Conservation (phyloP, 2,113 vertebrate genomes). For the Hydrolagus affinis region DNA sequence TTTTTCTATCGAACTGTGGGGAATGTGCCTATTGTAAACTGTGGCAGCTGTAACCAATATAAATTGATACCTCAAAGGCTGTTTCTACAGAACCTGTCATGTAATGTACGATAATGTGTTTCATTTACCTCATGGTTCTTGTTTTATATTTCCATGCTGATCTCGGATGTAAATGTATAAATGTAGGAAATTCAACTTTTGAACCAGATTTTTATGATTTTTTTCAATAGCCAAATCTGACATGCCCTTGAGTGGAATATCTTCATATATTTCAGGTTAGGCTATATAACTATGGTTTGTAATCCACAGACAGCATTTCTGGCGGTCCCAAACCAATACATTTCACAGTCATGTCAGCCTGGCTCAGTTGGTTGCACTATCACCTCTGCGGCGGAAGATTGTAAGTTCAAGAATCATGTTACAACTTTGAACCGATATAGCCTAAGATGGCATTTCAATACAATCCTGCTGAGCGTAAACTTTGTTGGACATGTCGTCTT, state of each 20-base stretch:
- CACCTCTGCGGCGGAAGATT: no score
- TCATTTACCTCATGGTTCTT: background rate
- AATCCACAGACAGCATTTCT: background rate
- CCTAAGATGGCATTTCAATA: no score
- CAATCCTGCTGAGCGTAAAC: no score
- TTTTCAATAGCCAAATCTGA: conserved; percentile 20
- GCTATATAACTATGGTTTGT: background rate
- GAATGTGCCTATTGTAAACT: conserved; percentile 29
- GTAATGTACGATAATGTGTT: conserved; percentile 26
- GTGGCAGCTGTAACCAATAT: conserved; percentile 25
- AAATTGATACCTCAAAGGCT: conserved; percentile 18
- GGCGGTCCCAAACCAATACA: no score
- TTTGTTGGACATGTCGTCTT: no score
- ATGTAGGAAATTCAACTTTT: background rate
- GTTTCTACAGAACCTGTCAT: conserved; percentile 15
- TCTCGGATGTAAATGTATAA: conserved; percentile 3
- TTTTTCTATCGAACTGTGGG: conserved; percentile 10
- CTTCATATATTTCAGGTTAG: background rate
- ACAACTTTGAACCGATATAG: no score
- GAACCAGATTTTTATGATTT: background rate
- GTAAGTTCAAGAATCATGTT: no score
- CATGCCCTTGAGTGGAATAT: background rate
- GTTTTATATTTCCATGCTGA: background rate
- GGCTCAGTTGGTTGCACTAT: no score
- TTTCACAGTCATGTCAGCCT: no score